Conservation (phyloP, 2,113 vertebrate species). For the Glareola pratincola region DNA sequence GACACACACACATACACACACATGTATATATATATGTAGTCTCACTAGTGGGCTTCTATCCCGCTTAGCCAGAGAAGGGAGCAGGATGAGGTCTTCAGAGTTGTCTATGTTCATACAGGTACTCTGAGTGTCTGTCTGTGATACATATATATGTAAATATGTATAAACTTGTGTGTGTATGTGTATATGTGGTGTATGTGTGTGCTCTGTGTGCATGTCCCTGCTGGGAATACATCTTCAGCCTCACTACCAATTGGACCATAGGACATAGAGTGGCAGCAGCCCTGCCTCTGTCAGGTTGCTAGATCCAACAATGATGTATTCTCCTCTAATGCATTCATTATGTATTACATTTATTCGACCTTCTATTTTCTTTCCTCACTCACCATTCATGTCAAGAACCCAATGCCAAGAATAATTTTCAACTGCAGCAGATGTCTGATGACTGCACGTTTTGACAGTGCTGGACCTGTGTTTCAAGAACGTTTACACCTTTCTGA, state of each 20-base stretch:
- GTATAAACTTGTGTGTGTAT: no score
- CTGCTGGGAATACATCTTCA: background rate
- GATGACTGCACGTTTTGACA: background rate
- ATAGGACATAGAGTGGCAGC: background rate
- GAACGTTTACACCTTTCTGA: background rate
- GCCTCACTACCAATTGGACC: background rate
- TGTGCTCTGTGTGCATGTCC: background rate
- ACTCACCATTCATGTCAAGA: background rate
- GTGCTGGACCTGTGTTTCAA: background rate
- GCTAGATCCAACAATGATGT: background rate
- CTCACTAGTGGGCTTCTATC: background rate
- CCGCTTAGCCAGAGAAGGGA: background rate
- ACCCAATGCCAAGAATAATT: background rate
- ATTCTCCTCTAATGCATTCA: background rate
- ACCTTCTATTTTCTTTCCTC: background rate
- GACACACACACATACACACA: no score
- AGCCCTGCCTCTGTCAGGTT: background rate
- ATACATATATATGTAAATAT: background rate
- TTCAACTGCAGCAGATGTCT: background rate
- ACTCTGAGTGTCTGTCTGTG: background rate
- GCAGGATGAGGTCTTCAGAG: background rate
- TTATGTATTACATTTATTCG: background rate
- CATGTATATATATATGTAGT: background rate
- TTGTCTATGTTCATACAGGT: background rate
- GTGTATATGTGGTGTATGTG: background rate